These are phyloP conservation scores for Drosophila ogumai DNA, from an alignment of 1,140 invertebrate species.

Conservation along the genomic window DNA sequence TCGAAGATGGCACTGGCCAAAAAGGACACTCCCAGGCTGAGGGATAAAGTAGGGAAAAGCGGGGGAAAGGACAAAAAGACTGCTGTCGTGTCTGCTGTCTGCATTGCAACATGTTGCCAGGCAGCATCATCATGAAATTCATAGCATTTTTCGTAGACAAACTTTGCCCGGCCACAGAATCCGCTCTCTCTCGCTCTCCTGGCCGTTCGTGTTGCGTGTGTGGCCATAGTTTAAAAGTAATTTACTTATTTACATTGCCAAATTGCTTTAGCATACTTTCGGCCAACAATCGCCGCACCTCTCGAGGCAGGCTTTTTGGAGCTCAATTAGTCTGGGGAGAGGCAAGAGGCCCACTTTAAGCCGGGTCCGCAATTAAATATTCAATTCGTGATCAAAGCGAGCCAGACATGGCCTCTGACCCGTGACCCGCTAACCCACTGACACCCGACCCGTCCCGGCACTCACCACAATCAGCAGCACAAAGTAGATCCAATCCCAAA, in stretches of 20 bases:
- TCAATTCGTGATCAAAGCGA: conserved; percentile 57
- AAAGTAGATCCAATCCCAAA: conserved; percentile 99
- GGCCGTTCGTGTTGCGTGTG: conserved; percentile 24
- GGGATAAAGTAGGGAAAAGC: conserved; percentile 1
- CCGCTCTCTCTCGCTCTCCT: neutral
- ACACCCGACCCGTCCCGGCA: conserved; percentile 47
- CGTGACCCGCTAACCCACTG: conserved; percentile 23
- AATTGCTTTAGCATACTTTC: conserved; percentile 60
- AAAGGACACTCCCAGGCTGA: conserved; percentile 13
- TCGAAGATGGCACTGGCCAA: conserved; percentile 24
- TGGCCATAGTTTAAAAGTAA: conserved; percentile 65
- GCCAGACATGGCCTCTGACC: conserved; percentile 18
- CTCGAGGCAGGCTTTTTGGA: conserved; percentile 5
- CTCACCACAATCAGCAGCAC: conserved; percentile 99
- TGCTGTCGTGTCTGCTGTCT: conserved; percentile 16
- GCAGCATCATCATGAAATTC: conserved; percentile 25
- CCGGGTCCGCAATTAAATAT: conserved; percentile 48
- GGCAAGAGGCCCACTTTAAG: conserved; percentile 12
- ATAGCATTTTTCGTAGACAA: conserved; percentile 32
- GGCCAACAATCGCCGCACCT: neutral
- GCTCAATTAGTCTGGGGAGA: conserved; percentile 28
- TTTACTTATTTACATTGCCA: conserved; percentile 74
- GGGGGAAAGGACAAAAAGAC: too few relatives aligned
- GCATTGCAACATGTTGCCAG: conserved; percentile 33
- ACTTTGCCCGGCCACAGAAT: conserved; percentile 29